Evolutionary conservation across 2,797 vertebrate genomes (phyloP), one percentile per base, ranked within the genome.

Genomic region (Sandelia bainsii): DNA sequence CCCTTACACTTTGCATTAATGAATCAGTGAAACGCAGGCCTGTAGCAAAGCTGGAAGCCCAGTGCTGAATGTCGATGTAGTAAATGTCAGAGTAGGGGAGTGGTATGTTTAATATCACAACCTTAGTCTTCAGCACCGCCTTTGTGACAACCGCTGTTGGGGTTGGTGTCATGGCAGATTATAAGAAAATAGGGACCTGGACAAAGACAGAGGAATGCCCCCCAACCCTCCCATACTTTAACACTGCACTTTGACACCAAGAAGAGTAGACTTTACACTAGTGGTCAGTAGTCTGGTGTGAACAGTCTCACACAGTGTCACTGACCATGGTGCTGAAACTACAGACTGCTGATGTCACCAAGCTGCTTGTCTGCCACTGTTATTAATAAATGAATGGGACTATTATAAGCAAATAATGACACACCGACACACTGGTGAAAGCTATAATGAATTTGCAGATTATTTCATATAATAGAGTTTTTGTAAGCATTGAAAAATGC

Each of bases 261-360:
- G 37, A 46, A 50, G 25, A 48, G 46, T n/a, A 13, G 46, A 54
- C n/a, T 60, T 34, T 58, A 1, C 14, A 14, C 3, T 34, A 19
- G n/a, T 14, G 25, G 34, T 49, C 56, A 56, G 39, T 9, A 37
- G 29, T 46, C 16, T 51, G 44, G 32, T 65, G 58, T 59, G 11
- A 84, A 49, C 16, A 13, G 46, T 60, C 72, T 66, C 37, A 52
- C 69, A 60, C 50, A 54, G 62, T 69, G 87, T 79, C 87, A 87
- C 92, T 94, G 92, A 73, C 93, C 92, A 46, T 91, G 91, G 92
- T 93, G 85, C 92, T 94, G 93, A 94, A 93, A 81, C 48, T 8
- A 52, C 70, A 80, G 10, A 40, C 62, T 58, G 37, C 27, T 3
- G 20, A 4, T 69, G 29, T 12, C 57, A 52, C 67, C 5, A 34